Evolutionary conservation across 2,888 invertebrate genomes (phyloP), one percentile per base, ranked within the genome.

Genomic region (Ormyrus thymus): DNA sequence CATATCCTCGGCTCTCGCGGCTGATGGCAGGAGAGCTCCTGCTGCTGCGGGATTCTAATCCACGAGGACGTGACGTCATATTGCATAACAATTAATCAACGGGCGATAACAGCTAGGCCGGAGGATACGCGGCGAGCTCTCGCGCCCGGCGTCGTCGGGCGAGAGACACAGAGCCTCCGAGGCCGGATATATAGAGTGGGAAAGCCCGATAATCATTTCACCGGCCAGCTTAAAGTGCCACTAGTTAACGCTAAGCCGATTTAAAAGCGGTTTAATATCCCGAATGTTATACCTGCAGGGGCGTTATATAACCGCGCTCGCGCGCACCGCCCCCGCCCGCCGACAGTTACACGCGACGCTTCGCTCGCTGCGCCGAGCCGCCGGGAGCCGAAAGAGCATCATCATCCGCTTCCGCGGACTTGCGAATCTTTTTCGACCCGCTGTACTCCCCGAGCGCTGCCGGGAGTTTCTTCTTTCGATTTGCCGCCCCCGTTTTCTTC

Each of bases 81-180:
- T 90, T 90, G 90, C 90, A 90, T 90, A 90, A 89, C 90, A 90
- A 90, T 90, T 90, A 90, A 90, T 90, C 90, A 89, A 88, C 86
- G 89, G 86, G 87, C 85, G 89, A 89, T 89, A 88, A 89, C 89
- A 87, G 89, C 76, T 86, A 83, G 74, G 85, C 84, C 83, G 83
- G 83, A 83, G 88, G 86, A 86, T 83, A 79, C 83, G 82, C 79
- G 83, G 83, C 85, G 84, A 85, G 66, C 53, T 77, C 75, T 77
- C 79, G 53, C 77, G 76, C 78, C 64, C 72, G 13, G 13, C 29
- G 29, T 29, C 29, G 29, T 11, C 11, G 58, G 13, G 61, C 13
- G 76, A 69, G 69, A 76, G 29, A 62, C 61, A 64, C 3, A 58
- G 70, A 15, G 48, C 11, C 29, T 29, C 29, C 6, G 64, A 59